These are phyloP conservation scores for Nanorana parkeri DNA, from an alignment of 2,113 vertebrate genomes.

Conservation along the genomic window DNA sequence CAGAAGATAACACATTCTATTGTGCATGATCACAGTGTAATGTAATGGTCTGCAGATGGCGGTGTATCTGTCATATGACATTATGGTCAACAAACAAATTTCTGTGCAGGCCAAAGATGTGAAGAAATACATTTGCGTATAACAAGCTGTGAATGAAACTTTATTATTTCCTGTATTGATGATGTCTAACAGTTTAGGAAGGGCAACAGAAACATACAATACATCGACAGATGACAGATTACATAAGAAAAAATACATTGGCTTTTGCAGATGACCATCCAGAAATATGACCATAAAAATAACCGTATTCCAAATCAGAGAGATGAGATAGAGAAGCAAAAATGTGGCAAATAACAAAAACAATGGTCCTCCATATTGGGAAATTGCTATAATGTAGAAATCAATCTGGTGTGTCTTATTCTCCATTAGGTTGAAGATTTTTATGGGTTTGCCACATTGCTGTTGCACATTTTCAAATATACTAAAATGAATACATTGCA, in stretches of 20 bases:
- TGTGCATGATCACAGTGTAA: constrained; percentile 25
- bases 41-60: constrained; percentile 46
- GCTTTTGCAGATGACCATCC: constrained; percentile 4
- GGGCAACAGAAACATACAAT: neutral
- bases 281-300: neutral
- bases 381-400: constrained; percentile 23
- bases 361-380: neutral
- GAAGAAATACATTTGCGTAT: constrained; percentile 30
- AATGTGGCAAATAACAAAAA: neutral
- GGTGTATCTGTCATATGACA: constrained; percentile 49
- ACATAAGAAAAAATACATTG: constrained; percentile 43
- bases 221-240: constrained; percentile 36
- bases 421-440: neutral
- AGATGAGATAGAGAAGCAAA: constrained; percentile 1
- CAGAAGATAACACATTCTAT: neutral
- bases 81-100: neutral
- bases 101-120: constrained; percentile 19
- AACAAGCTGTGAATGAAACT: constrained; percentile 6
- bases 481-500: too few species aligned
- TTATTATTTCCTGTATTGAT: neutral
- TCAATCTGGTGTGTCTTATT: neutral
- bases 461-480: too few species aligned
- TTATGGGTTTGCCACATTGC: too few species aligned
- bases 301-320: neutral
- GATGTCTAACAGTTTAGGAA: constrained; percentile 33